These are phyloP conservation scores for Malacoraja senta DNA, from an alignment of 2,797 vertebrate genomes.

Conservation along the genomic window DNA sequence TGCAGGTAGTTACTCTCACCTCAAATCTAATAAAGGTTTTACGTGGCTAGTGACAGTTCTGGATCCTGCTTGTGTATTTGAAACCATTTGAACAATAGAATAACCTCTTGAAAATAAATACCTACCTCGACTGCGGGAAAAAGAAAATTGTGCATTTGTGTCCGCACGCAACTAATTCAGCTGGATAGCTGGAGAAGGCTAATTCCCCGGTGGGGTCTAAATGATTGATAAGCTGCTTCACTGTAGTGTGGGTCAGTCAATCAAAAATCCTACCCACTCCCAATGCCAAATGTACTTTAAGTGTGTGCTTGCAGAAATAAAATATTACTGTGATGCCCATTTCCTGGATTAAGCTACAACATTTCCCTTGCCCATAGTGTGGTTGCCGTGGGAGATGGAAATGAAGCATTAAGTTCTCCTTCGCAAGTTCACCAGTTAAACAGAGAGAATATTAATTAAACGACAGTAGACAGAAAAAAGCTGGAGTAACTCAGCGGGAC, in stretches of 20 bases:
- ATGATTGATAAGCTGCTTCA: not conserved
- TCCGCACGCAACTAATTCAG: not conserved
- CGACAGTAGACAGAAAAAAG: too few species aligned
- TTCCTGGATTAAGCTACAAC: not conserved
- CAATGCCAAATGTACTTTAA: not conserved
- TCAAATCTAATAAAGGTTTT: not conserved
- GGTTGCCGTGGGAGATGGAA: not conserved
- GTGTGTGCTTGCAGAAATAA: not conserved
- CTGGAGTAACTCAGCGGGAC: too few species aligned
- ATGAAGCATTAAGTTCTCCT: not conserved
- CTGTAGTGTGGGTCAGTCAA: not conserved
- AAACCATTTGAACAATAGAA: not conserved
- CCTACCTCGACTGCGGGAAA: too few species aligned
- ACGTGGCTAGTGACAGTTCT: not conserved
- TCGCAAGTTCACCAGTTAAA: not conserved
- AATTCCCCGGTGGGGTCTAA: too few species aligned
- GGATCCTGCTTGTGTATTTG: not conserved
- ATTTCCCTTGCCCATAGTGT: not conserved
- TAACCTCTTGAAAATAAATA: not conserved
- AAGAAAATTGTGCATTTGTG: not conserved
- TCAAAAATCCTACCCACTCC: not conserved
- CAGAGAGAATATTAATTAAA: not conserved
- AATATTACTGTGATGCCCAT: not conserved
- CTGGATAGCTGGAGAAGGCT: not conserved
- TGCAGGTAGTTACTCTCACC: not conserved